Evolutionary conservation across 2,888 invertebrate species (phyloP), one percentile per base, ranked within the genome.

Genomic region (Synanthedon vespiformis): DNA sequence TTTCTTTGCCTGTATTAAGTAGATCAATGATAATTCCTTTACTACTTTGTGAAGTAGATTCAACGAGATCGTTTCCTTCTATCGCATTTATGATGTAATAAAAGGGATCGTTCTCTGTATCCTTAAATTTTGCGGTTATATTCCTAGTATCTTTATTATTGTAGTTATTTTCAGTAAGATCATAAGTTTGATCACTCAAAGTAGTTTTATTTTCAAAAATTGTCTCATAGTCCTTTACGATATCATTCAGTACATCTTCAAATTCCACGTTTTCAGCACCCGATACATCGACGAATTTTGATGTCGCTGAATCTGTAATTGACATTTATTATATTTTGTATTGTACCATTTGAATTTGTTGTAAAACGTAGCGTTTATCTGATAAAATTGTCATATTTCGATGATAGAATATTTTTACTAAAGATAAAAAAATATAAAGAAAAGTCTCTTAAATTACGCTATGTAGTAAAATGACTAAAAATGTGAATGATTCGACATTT

Each of bases 211-310:
- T 40, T 50, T 16, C 13, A 44, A 13, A 13, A 44, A 41, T 4
- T 49, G 18, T 27, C 34, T 27, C 13, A n/a, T 12, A n/a, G 6
- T 70, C 63, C 3, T 64, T 52, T 0, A 60, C 64, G n/a, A 76
- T 66, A 34, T 62, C 68, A 8, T 57, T 67, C 0, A 76, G 54
- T 4, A 76, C 71, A 54, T 78, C 76, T 12, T 73, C 72, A 16
- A 78, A 77, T 2, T 59, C 70, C 52, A 77, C 50, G 53, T 68
- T 55, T 34, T 69, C 69, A n/a, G 53, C 41, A 41, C 51, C 55
- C 14, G 47, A 40, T 40, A 44, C 14, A 22, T 16, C 40, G 14
- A 40, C 48, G 16, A 8, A 48, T n/a, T 5, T 48, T 16, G 16
- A 16, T 18, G 16, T 48, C 6, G 22, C 14, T 5, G 14, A 10